These are phyloP conservation scores for Varanus komodoensis DNA, from an alignment of 2,113 vertebrate species.

Conservation along the genomic window DNA sequence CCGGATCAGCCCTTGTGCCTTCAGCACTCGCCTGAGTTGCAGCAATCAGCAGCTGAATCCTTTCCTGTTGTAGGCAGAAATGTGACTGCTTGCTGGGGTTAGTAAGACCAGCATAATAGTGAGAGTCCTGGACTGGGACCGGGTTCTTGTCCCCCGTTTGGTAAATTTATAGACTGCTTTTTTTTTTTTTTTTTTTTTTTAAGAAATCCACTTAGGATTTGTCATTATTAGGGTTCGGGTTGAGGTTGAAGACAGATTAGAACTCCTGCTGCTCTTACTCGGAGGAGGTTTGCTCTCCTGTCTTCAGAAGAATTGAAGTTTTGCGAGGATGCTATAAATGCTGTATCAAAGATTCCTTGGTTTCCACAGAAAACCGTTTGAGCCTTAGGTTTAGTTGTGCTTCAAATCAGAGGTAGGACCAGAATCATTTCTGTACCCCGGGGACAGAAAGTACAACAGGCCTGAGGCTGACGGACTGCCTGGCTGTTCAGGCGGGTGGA, in stretches of 20 bases:
- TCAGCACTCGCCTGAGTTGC: not conserved
- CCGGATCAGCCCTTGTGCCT: not conserved
- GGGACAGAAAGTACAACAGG: too few species aligned
- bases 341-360: not conserved
- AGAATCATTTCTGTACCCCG: too few species aligned
- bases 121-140: too few species aligned
- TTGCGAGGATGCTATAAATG: not conserved
- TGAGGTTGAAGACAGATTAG: not conserved
- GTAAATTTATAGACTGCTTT: too few species aligned
- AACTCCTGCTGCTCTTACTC: not conserved
- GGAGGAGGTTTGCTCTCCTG: not conserved
- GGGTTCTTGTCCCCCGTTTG: too few species aligned
- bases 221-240: not conserved
- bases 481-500: too few species aligned
- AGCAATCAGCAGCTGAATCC: not conserved
- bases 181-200: too few species aligned
- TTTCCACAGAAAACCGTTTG: too few species aligned
- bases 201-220: not conserved
- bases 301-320: not conserved
- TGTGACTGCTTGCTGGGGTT: not conserved
- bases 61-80: not conserved
- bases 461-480: too few species aligned
- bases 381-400: too few species aligned
- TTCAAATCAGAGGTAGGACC: not conserved
- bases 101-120: too few species aligned